Base-by-base conservation (phyloP, 2,113 vertebrate genomes). In the Corydoras maculifer region DNA sequence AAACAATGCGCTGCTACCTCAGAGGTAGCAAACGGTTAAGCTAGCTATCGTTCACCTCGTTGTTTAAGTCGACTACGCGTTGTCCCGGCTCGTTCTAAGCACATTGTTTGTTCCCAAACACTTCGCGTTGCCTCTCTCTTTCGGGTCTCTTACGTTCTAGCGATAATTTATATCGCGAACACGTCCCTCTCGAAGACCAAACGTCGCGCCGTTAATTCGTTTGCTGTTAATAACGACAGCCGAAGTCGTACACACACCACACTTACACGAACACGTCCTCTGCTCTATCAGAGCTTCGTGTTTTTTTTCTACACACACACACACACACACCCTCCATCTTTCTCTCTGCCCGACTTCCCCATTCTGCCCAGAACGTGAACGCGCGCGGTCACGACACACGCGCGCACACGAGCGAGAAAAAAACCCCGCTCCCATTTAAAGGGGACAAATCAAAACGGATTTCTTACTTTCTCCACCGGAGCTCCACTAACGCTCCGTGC, bases 391-490 rank as follows among this genome's bases (percentile, higher is more conserved):
- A 43, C 61, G 29, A 59, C 73, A 62, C 73, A 62, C 43, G 72
- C 71, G 59, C 60, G 61, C 78, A 75, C 79, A 77, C 77, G 54
- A 53, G 35, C 2, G 35, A 43, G 35, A 43, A 43, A 12, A 53
- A 53, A 53, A 14, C 51, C 84, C 81, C 79, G 79, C 80, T 76
- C 73, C 48, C 65, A 69, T 75, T 79, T 54, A 73, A 75, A 73
- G 71, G 73, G 72, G 77, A 83, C 68, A 78, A 74, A 83, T 85
- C 82, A 87, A 89, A 89, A 91, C 86, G 84, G 81, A 86, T 88
- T 77, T 85, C 91, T 92, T 91, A 90, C 87, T 91, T 87, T 82
- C 76, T 83, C 65, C 69, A 78, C 81, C 83, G 86, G 84, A 84
- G 88, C 87, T 84, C 88, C 86, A 83, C 91, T 85, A 85, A 87